Evolutionary conservation across 2,797 vertebrate species (phyloP).

Genomic region (Neosilurus mollespiculum): DNA sequence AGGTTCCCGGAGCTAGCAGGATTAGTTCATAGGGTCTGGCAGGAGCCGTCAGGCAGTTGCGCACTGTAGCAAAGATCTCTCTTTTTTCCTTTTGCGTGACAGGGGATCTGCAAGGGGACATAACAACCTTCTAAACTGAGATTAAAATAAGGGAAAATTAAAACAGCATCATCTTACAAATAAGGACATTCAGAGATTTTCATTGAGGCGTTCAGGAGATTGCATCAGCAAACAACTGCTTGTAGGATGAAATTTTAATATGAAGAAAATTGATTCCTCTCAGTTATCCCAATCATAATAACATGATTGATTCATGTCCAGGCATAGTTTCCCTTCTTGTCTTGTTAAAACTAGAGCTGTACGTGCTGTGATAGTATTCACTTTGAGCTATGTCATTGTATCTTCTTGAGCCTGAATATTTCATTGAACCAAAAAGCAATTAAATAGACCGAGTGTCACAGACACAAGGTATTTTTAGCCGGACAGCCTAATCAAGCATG

Average conservation of each 20-base stretch:
- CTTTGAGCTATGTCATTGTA: background rate
- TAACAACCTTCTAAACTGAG: slow-evolving; percentile 1
- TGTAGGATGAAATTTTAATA: slow-evolving; percentile 52
- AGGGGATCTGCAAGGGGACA: slow-evolving; percentile 55
- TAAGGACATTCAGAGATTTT: slow-evolving; percentile 44
- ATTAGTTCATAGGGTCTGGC: slow-evolving; percentile 65
- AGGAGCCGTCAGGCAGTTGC: slow-evolving; percentile 61
- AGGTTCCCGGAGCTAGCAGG: slow-evolving; percentile 69
- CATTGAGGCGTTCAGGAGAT: slow-evolving; percentile 53
- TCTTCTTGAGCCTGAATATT: slow-evolving; percentile 37
- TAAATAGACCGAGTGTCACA: slow-evolving; percentile 21
- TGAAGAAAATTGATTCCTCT: slow-evolving; percentile 39
- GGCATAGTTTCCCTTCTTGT: slow-evolving; percentile 26
- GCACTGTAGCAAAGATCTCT: slow-evolving; percentile 62
- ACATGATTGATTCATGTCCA: slow-evolving; percentile 43
- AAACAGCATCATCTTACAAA: slow-evolving; percentile 40
- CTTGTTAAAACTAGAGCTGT: background rate
- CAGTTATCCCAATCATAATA: slow-evolving; percentile 14
- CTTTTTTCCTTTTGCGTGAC: slow-evolving; percentile 48
- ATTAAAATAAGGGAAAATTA: slow-evolving; percentile 9
- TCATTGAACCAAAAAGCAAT: slow-evolving; percentile 34
- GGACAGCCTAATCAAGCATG: slow-evolving; percentile 42
- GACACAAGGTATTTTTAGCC: slow-evolving; percentile 31
- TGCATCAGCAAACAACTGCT: slow-evolving; percentile 55
- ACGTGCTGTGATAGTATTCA: slow-evolving; percentile 25